Base-by-base conservation (phyloP, 2,888 invertebrate species). In the Trisateles emortualis region DNA sequence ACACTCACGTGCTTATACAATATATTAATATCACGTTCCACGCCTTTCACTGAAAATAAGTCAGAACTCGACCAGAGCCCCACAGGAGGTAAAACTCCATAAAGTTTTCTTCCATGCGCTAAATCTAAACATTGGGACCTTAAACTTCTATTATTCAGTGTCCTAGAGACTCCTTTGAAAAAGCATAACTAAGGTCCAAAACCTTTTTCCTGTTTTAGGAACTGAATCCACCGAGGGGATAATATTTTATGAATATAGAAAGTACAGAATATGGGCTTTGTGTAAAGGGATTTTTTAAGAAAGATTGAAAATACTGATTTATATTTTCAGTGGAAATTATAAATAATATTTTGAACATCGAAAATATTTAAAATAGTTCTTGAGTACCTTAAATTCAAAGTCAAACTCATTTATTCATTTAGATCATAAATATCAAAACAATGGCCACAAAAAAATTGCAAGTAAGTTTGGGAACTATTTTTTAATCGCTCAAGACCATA, bases 91-190 rank as follows among this genome's bases (percentile, higher is more conserved):
- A 9, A 11, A 6, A 41, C 1, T 24, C 13, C 11, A 24, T 44
- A 51, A 54, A 52, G 22, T 16, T 5, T 24, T 14, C 22, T 19
- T 39, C 17, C 10, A 26, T 53, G 29, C 38, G 11, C 24, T 39
- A 52, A 68, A 64, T 51, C 52, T 54, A 30, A 30, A 29, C 10
- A 17, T 22, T 22, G 9, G 50, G 48, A 61, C 63, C 59, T 67
- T 65, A 61, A 64, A 53, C 66, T 69, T 78, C 64, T 72, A 78
- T 79, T 79, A 78, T 78, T 78, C 76, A 77, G 53, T 22, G 43
- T 51, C 58, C 52, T 56, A 68, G 62, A 61, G 59, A 56, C 69
- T 63, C 49, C 62, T 40, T 44, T 29, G 35, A 44, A 56, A 64
- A 63, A 60, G 59, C 57, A 64, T 46, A 52, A 47, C 44, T 30